These are phyloP conservation scores for Apteryx owenii DNA, from an alignment of 2,113 vertebrate genomes.

Conservation along the genomic window DNA sequence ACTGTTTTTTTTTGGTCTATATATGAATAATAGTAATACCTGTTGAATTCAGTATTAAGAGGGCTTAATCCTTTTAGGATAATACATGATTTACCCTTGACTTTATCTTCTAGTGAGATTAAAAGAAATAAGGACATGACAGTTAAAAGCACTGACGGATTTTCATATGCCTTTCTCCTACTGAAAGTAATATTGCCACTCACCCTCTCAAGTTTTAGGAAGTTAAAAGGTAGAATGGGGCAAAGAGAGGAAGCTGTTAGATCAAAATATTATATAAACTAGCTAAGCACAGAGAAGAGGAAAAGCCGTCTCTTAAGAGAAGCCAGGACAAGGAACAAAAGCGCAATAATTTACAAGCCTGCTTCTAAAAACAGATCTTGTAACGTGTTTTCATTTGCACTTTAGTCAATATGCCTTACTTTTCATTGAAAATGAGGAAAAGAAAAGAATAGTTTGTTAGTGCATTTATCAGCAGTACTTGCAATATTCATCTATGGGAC, in stretches of 20 bases:
- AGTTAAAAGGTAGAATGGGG: background rate
- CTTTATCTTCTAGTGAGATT: background rate
- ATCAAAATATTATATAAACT: background rate
- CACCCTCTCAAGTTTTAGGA: background rate
- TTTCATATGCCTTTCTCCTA: background rate
- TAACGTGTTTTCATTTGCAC: conserved; percentile 4
- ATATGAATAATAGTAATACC: background rate
- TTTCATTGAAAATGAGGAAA: conserved; percentile 9
- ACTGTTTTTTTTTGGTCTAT: background rate
- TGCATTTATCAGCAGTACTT: conserved; percentile 24
- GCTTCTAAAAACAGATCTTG: background rate
- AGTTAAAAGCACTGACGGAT: background rate
- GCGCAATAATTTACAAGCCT: conserved; percentile 4
- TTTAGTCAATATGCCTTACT: background rate
- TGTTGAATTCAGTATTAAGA: background rate
- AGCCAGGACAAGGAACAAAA: conserved; percentile 12
- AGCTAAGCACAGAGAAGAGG: background rate
- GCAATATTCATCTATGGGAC: conserved; percentile 22
- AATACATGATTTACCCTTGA: background rate
- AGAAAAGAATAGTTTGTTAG: conserved; percentile 2
- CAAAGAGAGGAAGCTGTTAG: background rate
- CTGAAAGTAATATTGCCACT: background rate
- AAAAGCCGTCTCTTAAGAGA: background rate
- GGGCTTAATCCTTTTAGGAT: background rate
- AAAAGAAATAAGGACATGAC: background rate